These are phyloP conservation scores for Dicrurus megarhynchus DNA, from an alignment of 2,113 vertebrate species.

Conservation along the genomic window DNA sequence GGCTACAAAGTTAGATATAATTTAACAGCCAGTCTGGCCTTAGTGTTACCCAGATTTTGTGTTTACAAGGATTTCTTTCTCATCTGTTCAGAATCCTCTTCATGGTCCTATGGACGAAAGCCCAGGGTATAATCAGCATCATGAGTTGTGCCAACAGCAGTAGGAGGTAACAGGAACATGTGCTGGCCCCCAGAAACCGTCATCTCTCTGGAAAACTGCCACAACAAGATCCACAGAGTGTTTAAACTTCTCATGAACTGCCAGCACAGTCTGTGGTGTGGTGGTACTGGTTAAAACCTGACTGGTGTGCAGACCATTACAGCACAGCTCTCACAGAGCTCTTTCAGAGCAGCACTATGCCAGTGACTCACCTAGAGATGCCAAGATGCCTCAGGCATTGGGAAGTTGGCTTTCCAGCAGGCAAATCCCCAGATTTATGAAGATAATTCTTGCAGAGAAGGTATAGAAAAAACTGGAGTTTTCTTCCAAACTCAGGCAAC, in stretches of 20 bases:
- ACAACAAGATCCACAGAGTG: neutral
- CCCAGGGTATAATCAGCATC: neutral
- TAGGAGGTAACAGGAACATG: neutral
- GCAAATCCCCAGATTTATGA: neutral
- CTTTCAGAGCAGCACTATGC: neutral
- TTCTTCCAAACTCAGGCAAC: neutral
- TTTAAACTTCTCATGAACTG: neutral
- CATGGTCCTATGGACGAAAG: neutral
- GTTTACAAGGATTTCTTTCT: neutral
- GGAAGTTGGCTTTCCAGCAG: neutral
- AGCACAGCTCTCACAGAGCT: fast-evolving
- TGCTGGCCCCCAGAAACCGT: neutral
- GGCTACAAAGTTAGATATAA: neutral
- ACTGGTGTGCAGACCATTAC: neutral
- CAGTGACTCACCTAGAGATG: neutral
- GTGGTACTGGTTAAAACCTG: neutral
- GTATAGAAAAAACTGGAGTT: neutral
- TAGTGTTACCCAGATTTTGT: neutral
- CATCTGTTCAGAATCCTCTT: neutral
- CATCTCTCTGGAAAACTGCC: neutral
- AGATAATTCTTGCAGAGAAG: neutral
- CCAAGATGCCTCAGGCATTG: neutral
- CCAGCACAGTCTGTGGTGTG: neutral
- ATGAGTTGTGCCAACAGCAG: neutral
- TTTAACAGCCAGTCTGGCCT: neutral